Evolutionary conservation across 2,797 vertebrate genomes (phyloP), one percentile per base, ranked within the genome.

Genomic region (Ataeniobius toweri): DNA sequence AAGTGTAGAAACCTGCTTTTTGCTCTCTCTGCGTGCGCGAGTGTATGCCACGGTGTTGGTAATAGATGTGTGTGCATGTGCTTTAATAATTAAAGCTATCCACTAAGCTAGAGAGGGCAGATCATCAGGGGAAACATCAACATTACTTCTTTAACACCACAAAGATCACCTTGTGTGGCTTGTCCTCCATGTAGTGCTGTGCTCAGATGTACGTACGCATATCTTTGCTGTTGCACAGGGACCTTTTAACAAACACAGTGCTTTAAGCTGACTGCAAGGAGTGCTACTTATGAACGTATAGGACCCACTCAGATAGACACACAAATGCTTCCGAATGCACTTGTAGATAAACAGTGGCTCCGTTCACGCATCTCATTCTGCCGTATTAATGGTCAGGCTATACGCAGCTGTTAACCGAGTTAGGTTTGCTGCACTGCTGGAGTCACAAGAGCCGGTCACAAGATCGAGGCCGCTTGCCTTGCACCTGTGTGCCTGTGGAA

Each of bases 401-500:
- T 72, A 89, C 76, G 80, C 77, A 90, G 83, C 88, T 88, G 93
- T 95, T 93, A 93, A 93, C 83, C 76, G 83, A 87, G 87, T 93
- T 91, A 90, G 61, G 82, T 89, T 89, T 92, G 91, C 87, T 91
- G 88, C 88, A 89, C 88, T 83, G 85, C 81, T 84, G 83, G 84
- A 91, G 92, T 95, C 93, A 94, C 90, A 94, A 91, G 93, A 92
- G 91, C 93, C 82, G 84, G 93, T 94, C 93, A 94, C 90, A 92
- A 94, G 93, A 93, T 87, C 3, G 0, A 75, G 82, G 79, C 78
- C 59, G 82, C 87, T 91, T 78, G 85, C 78, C 84, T 86, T 88
- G 84, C 93, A 94, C 92, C 93, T 94, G 90, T 77, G 83, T 86
- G 85, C 86, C 67, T 68, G 73, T 78, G 61, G 41, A 44, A 71